Evolutionary conservation across 2,113 vertebrate genomes (phyloP).

Genomic region (Pycnonotus jocosus): DNA sequence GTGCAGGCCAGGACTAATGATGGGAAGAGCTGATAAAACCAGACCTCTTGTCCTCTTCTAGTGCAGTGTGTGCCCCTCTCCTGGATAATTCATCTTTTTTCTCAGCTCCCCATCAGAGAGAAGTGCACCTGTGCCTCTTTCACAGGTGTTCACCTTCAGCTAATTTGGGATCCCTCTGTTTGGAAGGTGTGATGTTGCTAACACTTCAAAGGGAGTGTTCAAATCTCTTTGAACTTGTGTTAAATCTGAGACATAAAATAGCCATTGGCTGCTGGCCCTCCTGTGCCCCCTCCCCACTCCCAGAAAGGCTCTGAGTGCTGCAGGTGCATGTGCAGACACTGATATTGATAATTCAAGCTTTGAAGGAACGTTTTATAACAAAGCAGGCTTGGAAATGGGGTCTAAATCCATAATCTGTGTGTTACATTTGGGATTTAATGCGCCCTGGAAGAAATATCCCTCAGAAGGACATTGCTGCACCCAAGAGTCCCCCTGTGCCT

Average conservation of each 20-base stretch:
- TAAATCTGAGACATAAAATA: background rate
- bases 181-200: background rate
- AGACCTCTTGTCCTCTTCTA: background rate
- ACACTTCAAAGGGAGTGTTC: background rate
- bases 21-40: background rate
- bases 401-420: background rate
- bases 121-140: background rate
- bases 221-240: background rate
- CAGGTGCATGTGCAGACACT: background rate
- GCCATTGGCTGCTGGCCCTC: background rate
- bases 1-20: background rate
- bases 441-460: background rate
- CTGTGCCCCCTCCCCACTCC: background rate
- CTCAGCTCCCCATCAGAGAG: background rate
- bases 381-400: background rate
- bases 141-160: background rate
- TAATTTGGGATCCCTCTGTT: background rate
- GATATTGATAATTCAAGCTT: background rate
- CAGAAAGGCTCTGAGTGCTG: background rate
- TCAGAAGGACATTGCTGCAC: background rate
- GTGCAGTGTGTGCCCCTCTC: background rate
- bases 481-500: background rate
- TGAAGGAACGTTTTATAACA: background rate
- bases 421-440: background rate
- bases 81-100: background rate